These are phyloP conservation scores for Cephus runcator DNA, from an alignment of 2,888 invertebrate genomes.

Conservation along the genomic window DNA sequence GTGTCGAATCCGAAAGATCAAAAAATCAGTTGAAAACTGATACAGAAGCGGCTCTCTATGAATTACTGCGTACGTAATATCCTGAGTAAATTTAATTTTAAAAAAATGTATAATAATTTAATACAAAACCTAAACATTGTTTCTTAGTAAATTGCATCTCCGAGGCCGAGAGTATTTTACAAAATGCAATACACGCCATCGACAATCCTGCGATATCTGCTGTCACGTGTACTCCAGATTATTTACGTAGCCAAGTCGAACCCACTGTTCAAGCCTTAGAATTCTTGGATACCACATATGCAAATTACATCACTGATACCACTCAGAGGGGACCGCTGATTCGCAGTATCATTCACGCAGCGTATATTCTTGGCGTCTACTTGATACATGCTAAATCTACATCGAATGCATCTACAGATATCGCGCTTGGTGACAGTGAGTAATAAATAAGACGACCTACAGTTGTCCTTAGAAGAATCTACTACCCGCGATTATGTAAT, in stretches of 20 bases:
- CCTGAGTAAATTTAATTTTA: background rate
- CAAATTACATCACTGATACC: constrained; percentile 48
- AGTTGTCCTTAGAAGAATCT: background rate
- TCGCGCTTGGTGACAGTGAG: constrained; percentile 74
- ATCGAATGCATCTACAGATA: constrained; percentile 79
- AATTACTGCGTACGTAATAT: constrained; percentile 53
- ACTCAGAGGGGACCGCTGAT: constrained; percentile 62
- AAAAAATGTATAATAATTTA: background rate
- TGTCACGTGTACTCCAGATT: constrained; percentile 74
- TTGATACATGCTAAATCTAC: constrained; percentile 81
- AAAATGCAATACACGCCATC: constrained; percentile 70
- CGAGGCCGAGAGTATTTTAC: constrained; percentile 67
- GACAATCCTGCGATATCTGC: constrained; percentile 77
- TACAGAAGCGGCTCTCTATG: constrained; percentile 50
- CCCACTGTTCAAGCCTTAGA: constrained; percentile 63
- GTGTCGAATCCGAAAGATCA: constrained; percentile 62
- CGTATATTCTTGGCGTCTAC: constrained; percentile 72
- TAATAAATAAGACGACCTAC: constrained; percentile 27
- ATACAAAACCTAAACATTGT: background rate
- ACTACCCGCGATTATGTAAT: constrained; percentile 20
- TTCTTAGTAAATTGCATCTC: constrained; percentile 62
- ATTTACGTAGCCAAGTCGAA: constrained; percentile 67
- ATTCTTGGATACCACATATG: constrained; percentile 51
- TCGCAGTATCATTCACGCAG: constrained; percentile 67
- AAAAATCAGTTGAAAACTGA: constrained; percentile 50